Evolutionary conservation across 2,797 vertebrate species (phyloP), one percentile per base, ranked within the genome.

Genomic region (Pangasius macronema): DNA sequence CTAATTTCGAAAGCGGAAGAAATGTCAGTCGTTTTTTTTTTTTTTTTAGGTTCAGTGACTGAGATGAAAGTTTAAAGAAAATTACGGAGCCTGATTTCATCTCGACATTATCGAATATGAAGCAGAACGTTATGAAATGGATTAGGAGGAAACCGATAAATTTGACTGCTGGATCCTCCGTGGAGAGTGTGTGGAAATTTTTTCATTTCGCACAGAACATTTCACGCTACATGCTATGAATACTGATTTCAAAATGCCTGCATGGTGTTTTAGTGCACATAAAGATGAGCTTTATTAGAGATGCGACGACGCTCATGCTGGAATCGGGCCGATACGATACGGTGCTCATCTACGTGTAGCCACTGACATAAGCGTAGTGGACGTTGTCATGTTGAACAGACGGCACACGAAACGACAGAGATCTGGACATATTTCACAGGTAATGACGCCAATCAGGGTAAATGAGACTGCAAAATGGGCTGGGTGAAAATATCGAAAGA

Each of bases 81-180:
- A 85, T 86, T 75, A 72, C 24, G 14, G 36, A 75, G 68, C 65
- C 55, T 51, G 42, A 89, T 89, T 87, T 86, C 75, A 87, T 83
- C 65, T 85, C 33, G 7, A 11, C 24, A 16, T 82, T 73, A 88
- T 90, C 79, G 86, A 81, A 63, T 86, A 81, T 57, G 39, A 85
- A 81, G 77, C 84, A 80, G 77, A 73, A 80, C 61, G 55, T 73
- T 87, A 67, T 77, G 84, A 87, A 85, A 90, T n/a, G 63, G 87
- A 59, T 87, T 83, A 84, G 79, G 24, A 85, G 46, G 27, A 61
- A 27, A 36, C 5, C 53, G 65, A 81, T 57, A 65, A n/a, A 63
- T 86, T 68, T 80, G 57, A 63, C 57, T 82, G 33, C 27, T 5
- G 8, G 36, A 42, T 81, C 57, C 57, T 46, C 36, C 0, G 57